Evolutionary conservation across 2,797 vertebrate genomes (phyloP).

Genomic region (Eurystomus glaucurus): DNA sequence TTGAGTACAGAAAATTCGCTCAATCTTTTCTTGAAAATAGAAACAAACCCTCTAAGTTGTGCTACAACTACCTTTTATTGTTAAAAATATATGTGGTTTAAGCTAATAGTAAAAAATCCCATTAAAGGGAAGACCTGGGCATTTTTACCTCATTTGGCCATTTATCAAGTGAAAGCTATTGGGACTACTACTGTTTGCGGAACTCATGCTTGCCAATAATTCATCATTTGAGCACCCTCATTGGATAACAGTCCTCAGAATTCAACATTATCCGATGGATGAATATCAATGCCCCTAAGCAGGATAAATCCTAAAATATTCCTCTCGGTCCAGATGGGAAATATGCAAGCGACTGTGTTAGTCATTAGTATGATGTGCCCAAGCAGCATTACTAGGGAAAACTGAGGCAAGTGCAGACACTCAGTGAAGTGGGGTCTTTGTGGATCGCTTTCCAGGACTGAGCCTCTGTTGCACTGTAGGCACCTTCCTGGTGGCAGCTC

Average conservation of each 20-base stretch:
- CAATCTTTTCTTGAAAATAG: background rate
- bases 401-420: background rate
- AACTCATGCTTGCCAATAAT: background rate
- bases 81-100: background rate
- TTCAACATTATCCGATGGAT: accelerated
- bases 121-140: background rate
- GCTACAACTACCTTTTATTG: background rate
- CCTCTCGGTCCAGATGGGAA: background rate
- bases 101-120: background rate
- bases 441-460: background rate
- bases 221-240: background rate
- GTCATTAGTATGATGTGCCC: background rate
- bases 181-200: background rate
- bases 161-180: background rate
- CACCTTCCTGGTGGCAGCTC: background rate
- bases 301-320: background rate
- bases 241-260: background rate
- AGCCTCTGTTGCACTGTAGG: background rate
- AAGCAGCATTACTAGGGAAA: background rate
- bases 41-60: background rate
- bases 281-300: background rate
- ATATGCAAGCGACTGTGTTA: background rate
- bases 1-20: background rate
- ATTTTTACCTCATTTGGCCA: background rate
- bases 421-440: accelerated